Conservation (phyloP, 2,797 vertebrate genomes). For the Varecia variegata region DNA sequence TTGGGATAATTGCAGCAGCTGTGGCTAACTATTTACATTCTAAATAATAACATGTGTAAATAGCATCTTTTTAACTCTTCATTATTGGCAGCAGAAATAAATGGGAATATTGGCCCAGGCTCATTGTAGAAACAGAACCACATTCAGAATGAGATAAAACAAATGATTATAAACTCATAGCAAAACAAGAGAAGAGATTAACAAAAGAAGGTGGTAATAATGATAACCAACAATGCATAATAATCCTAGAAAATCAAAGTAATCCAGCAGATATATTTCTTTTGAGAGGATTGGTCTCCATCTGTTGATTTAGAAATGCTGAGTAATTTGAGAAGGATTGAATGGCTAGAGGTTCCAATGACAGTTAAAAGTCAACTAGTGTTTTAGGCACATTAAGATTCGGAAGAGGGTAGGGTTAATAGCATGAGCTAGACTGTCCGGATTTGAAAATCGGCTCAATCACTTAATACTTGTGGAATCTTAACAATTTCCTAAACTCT, state of each 20-base stretch:
- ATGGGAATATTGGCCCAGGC: slow-evolving; percentile 29
- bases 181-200: slow-evolving; percentile 58
- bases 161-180: slow-evolving; percentile 60
- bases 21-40: slow-evolving; percentile 60
- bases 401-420: neutral
- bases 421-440: neutral
- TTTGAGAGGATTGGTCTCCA: neutral
- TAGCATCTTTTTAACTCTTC: slow-evolving; percentile 55
- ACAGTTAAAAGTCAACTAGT: slow-evolving; percentile 22
- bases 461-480: neutral
- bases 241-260: slow-evolving; percentile 12
- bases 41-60: slow-evolving; percentile 62
- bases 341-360: neutral
- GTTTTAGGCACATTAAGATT: neutral
- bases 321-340: neutral
- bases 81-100: slow-evolving; percentile 67
- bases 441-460: neutral
- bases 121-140: slow-evolving; percentile 38
- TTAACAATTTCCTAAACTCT: neutral
- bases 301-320: neutral
- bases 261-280: neutral
- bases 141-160: slow-evolving; percentile 57
- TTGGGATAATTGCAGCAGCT: slow-evolving; percentile 67
- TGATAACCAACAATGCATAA: slow-evolving; percentile 23
- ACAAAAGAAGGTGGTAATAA: slow-evolving; percentile 48